phyloP scores from a whole-genome alignment of 2,888 invertebrate genomes.

The Blomia tropicalis region DNA sequence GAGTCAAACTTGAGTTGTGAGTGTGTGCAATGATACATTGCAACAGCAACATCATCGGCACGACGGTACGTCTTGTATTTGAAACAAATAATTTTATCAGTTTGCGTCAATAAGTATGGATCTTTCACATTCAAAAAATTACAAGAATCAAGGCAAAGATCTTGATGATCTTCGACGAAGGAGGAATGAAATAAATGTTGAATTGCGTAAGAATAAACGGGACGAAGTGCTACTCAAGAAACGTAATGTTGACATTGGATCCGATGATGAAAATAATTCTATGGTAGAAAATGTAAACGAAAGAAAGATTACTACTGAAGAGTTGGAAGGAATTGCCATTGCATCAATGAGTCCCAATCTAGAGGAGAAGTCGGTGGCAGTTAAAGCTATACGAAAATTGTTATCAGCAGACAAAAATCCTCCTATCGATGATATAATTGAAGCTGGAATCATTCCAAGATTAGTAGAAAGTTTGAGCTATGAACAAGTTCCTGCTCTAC shows the following conservation, averaged over 20 bases:
- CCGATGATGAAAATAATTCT: constrained; percentile 12
- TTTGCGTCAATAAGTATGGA: constrained; percentile 5
- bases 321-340: constrained; percentile 61
- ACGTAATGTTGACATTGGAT: constrained; percentile 62
- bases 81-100: too few relatives aligned
- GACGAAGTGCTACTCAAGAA: constrained; percentile 91
- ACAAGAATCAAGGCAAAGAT: constrained; percentile 62
- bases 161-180: constrained; percentile 77
- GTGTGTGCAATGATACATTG: too few relatives aligned
- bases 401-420: constrained; percentile 95
- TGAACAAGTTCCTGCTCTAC: constrained; percentile 61
- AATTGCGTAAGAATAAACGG: constrained; percentile 90
- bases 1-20: too few relatives aligned
- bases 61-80: too few relatives aligned
- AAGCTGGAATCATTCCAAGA: constrained; percentile 83
- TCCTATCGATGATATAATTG: constrained; percentile 87
- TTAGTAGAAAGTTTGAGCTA: constrained; percentile 73
- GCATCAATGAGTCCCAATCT: constrained; percentile 65
- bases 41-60: too few relatives aligned
- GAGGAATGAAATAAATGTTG: constrained; percentile 87
- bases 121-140: constrained; percentile 44
- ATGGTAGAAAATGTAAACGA: not conserved
- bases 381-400: constrained; percentile 86
- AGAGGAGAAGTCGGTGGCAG: constrained; percentile 66
- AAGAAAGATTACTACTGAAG: constrained; percentile 26